Evolutionary conservation across 2,797 vertebrate species (phyloP).

Genomic region (Danio albolineatus): DNA sequence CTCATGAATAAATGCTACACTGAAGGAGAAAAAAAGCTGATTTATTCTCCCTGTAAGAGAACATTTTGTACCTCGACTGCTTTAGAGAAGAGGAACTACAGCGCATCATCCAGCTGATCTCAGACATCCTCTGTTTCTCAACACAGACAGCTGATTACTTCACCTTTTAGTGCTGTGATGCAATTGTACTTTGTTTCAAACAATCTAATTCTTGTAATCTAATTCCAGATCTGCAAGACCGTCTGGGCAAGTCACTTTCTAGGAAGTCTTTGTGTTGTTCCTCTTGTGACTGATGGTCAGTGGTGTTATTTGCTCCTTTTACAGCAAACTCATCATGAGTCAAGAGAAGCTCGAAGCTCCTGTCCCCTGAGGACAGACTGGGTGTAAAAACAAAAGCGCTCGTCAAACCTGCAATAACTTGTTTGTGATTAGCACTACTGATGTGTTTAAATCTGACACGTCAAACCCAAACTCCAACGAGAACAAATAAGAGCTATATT

Average conservation of each 20-base stretch:
- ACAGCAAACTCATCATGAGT: not conserved
- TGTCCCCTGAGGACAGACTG: not conserved
- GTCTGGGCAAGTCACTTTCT: constrained; percentile 19
- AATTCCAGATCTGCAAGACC: constrained; percentile 22
- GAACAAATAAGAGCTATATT: not conserved
- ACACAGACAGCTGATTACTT: not conserved
- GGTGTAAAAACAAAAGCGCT: constrained; percentile 29
- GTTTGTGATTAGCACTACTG: not conserved
- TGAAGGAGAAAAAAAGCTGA: not conserved
- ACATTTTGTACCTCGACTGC: constrained; percentile 23
- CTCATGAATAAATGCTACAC: not conserved
- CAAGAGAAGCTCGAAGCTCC: not conserved
- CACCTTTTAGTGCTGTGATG: not conserved
- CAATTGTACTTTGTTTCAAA: not conserved
- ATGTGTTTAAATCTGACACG: constrained; percentile 10
- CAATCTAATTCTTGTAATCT: constrained; percentile 6
- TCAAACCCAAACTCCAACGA: not conserved
- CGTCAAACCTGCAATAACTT: constrained; percentile 14
- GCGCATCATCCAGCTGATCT: not conserved
- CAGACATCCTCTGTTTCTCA: constrained; percentile 9
- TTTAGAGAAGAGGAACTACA: constrained; percentile 17
- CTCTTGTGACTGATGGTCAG: constrained; percentile 20
- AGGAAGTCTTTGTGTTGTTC: constrained; percentile 23
- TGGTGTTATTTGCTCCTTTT: not conserved
- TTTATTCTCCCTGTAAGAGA: not conserved